A percentile compares a stretch with the other conserved stretches of the same genome.
phyloP scores from a whole-genome alignment of 2,888 invertebrate genomes.

The Pteria penguin region DNA sequence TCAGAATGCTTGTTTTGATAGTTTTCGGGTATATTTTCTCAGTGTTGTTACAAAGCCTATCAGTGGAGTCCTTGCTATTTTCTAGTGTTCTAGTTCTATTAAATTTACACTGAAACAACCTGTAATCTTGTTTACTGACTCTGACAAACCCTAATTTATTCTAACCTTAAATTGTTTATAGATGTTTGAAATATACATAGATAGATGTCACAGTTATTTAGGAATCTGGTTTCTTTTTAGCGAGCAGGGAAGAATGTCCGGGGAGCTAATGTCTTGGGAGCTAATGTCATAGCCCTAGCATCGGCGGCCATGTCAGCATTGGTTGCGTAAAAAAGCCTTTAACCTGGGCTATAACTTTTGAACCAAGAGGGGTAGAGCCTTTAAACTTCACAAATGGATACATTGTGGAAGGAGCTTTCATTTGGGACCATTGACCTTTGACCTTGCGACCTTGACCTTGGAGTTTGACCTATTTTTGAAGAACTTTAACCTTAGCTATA shows the following conservation, averaged over 20 bases:
- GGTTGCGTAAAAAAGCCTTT: not conserved
- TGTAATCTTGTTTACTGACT: too few species aligned
- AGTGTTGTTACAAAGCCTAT: too few species aligned
- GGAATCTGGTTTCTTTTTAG: not conserved
- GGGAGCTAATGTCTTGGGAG: not conserved
- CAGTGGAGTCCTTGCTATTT: too few species aligned
- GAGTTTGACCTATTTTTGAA: not conserved
- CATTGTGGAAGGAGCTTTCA: not conserved
- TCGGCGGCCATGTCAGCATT: not conserved
- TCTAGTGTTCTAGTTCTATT: too few species aligned
- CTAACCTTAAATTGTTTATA: too few species aligned
- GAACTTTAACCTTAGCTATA: not conserved
- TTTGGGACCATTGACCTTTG: not conserved
- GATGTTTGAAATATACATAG: too few species aligned
- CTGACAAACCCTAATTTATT: too few species aligned
- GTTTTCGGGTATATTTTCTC: too few species aligned
- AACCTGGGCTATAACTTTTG: not conserved
- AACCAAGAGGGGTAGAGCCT: not conserved
- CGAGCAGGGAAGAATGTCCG: not conserved
- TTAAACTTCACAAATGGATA: not conserved
- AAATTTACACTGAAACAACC: too few species aligned
- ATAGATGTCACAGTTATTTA: not conserved
- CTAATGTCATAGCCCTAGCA: not conserved
- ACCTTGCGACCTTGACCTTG: not conserved
- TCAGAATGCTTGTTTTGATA: too few species aligned